Base-by-base conservation (phyloP, 2,888 invertebrate genomes). In the Synergus itoensis region DNA sequence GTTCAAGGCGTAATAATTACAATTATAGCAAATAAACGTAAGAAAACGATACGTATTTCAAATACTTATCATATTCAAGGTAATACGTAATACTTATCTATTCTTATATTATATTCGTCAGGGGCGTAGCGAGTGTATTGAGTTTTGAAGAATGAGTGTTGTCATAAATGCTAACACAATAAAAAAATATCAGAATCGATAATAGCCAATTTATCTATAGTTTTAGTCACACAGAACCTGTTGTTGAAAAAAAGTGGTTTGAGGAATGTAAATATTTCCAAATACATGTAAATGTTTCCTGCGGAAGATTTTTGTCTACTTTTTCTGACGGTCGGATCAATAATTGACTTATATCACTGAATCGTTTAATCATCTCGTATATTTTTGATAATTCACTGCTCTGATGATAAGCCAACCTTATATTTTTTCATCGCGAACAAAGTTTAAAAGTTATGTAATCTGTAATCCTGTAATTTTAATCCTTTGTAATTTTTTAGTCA, bases 341-440 rank as follows among this genome's bases (percentile, higher is more conserved):
- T 64, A 53, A 45, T 76, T 41, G 21, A 78, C 73, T 78, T 76
- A n/a, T 62, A 79, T 79, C 62, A 69, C 67, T 41, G 43, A 40
- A 18, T 73, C 64, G 21, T 36, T 40, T n/a, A 16, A 28, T 65
- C 36, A 79, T 16, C n/a, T 18, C 1, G 9, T 40, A 65, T 28
- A 14, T 41, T 64, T 18, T 77, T 36, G 45, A 48, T 69, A 11
- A 53, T 53, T 60, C 28, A 11, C 28, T 28, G 7, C 18, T 11
- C 28, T 14, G 28, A 5, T 62, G 18, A 62, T 11, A 14, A 28
- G 7, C 1, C 48, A 53, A 53, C 5, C 62, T 36, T 36, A 62
- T 28, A 62, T 2, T 62, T 62, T 12, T 28, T 28, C 1, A 9
- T 57, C 18, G 1, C 1, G 2, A 57, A 57, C 9, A 9, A 2